phyloP scores from a whole-genome alignment of 2,113 vertebrate genomes.

The Lophotis ruficrista region DNA sequence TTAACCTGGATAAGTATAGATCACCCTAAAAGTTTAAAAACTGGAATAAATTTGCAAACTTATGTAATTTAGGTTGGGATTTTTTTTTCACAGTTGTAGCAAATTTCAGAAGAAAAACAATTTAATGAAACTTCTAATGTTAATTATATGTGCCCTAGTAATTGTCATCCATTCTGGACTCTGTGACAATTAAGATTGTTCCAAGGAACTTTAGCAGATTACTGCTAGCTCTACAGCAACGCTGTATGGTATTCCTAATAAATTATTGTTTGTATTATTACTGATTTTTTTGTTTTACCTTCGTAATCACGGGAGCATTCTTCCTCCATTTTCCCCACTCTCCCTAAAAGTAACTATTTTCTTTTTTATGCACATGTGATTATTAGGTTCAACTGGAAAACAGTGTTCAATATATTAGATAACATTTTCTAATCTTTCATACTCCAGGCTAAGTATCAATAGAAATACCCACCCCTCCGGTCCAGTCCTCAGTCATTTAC shows the following conservation, averaged over 20 bases:
- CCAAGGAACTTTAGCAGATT: not conserved
- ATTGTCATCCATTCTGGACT: not conserved
- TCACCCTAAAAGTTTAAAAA: not conserved
- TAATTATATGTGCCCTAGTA: not conserved
- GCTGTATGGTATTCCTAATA: not conserved
- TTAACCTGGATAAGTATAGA: not conserved
- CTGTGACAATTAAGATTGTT: not conserved
- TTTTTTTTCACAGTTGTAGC: not conserved
- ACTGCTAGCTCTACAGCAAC: not conserved
- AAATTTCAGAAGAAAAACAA: not conserved
- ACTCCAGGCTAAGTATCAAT: not conserved
- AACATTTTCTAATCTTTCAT: not conserved
- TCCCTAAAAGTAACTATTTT: not conserved
- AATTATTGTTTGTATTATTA: not conserved
- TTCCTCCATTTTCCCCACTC: not conserved
- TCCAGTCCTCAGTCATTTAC: not conserved
- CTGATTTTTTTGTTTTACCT: not conserved
- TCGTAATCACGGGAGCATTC: not conserved
- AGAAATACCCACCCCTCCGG: not conserved
- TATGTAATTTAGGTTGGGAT: accelerated
- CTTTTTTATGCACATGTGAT: not conserved
- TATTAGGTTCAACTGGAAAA: not conserved
- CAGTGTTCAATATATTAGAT: not conserved
- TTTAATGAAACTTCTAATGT: not conserved
- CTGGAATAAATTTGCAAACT: not conserved